Conservation (phyloP, 1,140 invertebrate species). For the Aphelinus atriplicis region DNA sequence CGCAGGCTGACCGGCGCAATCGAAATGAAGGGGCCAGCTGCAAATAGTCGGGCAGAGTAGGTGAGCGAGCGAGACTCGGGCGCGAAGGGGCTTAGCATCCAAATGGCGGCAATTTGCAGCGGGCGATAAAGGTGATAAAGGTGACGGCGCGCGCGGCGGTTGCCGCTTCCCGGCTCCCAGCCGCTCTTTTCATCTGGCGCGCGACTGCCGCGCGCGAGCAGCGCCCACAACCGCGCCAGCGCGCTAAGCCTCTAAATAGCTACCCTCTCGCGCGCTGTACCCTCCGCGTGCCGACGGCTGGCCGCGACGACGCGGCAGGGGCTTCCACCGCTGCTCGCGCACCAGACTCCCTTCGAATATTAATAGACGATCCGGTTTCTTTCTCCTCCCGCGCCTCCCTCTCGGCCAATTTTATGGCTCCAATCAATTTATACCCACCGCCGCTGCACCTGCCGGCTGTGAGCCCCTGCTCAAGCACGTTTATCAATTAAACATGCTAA, state of each 20-base stretch:
- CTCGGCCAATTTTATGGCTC: too few species aligned
- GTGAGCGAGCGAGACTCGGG: not conserved
- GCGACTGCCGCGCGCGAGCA: slow-evolving; percentile 43
- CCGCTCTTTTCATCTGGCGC: not conserved
- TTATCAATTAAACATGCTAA: too few species aligned
- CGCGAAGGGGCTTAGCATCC: slow-evolving; percentile 60
- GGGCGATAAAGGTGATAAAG: slow-evolving; percentile 67
- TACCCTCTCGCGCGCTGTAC: slow-evolving; percentile 50
- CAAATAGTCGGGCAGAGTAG: slow-evolving; percentile 54
- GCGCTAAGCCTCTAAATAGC: slow-evolving; percentile 65
- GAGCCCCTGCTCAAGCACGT: too few species aligned
- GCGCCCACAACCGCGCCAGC: slow-evolving; percentile 41
- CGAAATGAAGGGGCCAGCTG: slow-evolving; percentile 30
- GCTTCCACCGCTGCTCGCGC: not conserved
- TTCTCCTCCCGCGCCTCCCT: not conserved
- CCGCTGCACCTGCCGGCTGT: too few species aligned
- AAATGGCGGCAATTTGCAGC: slow-evolving; percentile 66
- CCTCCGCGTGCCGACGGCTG: not conserved
- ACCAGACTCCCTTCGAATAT: not conserved
- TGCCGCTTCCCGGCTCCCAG: slow-evolving; percentile 4
- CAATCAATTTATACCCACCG: too few species aligned
- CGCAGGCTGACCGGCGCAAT: slow-evolving; percentile 33
- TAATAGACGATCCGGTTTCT: not conserved
- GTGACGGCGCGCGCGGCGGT: slow-evolving; percentile 55
- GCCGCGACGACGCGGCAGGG: not conserved